Percentiles rank a stretch among this genome's conserved stretches.
These are phyloP conservation scores for Myopa tessellatipennis DNA, from an alignment of 2,888 invertebrate genomes.

Conservation along the genomic window DNA sequence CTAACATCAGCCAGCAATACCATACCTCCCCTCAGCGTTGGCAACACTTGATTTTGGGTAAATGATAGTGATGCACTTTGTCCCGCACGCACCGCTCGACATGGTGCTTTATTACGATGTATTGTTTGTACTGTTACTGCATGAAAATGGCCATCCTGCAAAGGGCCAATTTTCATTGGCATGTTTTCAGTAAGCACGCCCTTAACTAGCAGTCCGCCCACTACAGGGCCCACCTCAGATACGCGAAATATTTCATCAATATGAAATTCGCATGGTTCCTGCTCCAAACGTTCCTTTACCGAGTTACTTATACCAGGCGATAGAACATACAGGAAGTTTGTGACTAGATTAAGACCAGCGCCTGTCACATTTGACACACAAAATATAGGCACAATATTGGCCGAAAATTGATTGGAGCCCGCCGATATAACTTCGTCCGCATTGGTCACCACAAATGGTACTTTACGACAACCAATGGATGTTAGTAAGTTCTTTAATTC, in stretches of 20 bases:
- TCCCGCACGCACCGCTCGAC: slow-evolving; percentile 86
- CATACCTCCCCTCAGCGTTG: slow-evolving; percentile 84
- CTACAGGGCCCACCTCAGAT: slow-evolving; percentile 83
- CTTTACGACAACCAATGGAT: slow-evolving; percentile 74
- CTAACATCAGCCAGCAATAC: slow-evolving; percentile 75
- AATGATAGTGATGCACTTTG: slow-evolving; percentile 87
- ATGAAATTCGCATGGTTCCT: slow-evolving; percentile 86
- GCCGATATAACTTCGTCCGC: slow-evolving; percentile 82
- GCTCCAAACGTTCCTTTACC: slow-evolving; percentile 78
- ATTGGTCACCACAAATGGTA: slow-evolving; percentile 75
- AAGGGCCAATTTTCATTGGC: slow-evolving; percentile 79
- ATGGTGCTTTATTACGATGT: slow-evolving; percentile 92
- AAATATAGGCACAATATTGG: slow-evolving; percentile 81
- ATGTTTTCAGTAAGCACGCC: slow-evolving; percentile 90
- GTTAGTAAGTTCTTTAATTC: slow-evolving; percentile 75
- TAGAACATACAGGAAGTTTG: slow-evolving; percentile 87
- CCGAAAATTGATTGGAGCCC: slow-evolving; percentile 74
- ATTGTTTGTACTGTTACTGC: slow-evolving; percentile 83
- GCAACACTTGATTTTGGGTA: slow-evolving; percentile 67
- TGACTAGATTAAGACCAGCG: slow-evolving; percentile 82
- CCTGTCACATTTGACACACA: slow-evolving; percentile 93
- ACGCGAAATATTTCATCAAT: slow-evolving; percentile 94
- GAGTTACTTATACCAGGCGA: slow-evolving; percentile 75
- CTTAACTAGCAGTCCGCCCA: slow-evolving; percentile 85
- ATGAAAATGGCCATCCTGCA: slow-evolving; percentile 82